Percentiles rank a stretch among this genome's conserved stretches.
Evolutionary conservation across 2,888 invertebrate species (phyloP).

Genomic region (Tortricodes alternella): DNA sequence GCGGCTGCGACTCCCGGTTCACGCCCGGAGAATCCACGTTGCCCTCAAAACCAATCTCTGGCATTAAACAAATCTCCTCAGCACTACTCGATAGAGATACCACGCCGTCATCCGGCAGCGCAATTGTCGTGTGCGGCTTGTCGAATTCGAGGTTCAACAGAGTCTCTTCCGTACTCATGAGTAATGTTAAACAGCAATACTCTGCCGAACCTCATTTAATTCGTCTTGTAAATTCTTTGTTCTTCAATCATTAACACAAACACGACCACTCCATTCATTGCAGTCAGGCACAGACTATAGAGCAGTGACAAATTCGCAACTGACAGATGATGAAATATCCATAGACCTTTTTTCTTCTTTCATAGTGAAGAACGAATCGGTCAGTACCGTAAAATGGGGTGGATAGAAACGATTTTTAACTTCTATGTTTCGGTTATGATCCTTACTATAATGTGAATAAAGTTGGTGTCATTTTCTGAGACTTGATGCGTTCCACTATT

Average conservation of each 20-base stretch:
- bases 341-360: constrained; percentile 24
- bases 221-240: constrained; percentile 75
- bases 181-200: constrained; percentile 72
- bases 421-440: too few species aligned
- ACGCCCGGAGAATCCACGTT: constrained; percentile 92
- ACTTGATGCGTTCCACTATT: too few species aligned
- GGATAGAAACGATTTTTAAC: background rate
- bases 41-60: constrained; percentile 92
- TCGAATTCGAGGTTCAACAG: constrained; percentile 85
- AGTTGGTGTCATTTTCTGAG: too few species aligned
- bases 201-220: constrained; percentile 81
- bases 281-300: constrained; percentile 57
- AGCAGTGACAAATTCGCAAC: constrained; percentile 47
- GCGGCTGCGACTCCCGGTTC: constrained; percentile 96
- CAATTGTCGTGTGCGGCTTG: constrained; percentile 71
- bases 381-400: too few species aligned
- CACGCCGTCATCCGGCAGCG: constrained; percentile 82
- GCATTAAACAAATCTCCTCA: constrained; percentile 89
- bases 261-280: constrained; percentile 62
- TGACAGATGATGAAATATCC: constrained; percentile 41
- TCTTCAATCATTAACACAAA: constrained; percentile 80
- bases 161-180: constrained; percentile 85
- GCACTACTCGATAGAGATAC: constrained; percentile 82
- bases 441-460: too few species aligned
- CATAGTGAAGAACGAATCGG: constrained; percentile 22